These are phyloP conservation scores for Octopus bimaculoides DNA, from an alignment of 1,140 invertebrate genomes.

Conservation along the genomic window DNA sequence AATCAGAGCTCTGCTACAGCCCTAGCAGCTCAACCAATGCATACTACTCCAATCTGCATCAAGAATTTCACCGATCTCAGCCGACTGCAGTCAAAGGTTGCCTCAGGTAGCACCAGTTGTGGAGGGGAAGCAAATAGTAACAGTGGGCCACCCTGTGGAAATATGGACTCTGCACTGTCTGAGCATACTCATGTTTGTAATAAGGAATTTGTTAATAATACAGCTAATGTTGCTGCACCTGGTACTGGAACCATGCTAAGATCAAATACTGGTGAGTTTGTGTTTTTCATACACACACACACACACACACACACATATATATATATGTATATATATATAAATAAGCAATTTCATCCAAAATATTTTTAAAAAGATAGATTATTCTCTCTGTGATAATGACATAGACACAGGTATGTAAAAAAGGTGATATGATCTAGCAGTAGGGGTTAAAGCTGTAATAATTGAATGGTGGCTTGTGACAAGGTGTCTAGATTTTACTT, in stretches of 20 bases:
- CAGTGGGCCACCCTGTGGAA: not conserved
- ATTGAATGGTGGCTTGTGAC: too few species aligned
- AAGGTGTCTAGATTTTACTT: too few species aligned
- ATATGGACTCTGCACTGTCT: not conserved
- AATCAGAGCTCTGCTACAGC: not conserved
- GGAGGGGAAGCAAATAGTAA: not conserved
- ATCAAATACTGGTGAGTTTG: constrained; percentile 10
- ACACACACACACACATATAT: too few species aligned
- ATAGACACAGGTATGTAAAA: too few species aligned
- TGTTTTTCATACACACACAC: not conserved
- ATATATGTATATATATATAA: too few species aligned
- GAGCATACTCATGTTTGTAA: constrained; percentile 2
- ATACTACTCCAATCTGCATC: not conserved
- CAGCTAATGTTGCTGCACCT: not conserved
- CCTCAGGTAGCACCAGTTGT: not conserved
- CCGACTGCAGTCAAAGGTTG: constrained; percentile 2
- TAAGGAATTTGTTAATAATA: constrained; percentile 11
- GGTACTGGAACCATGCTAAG: constrained; percentile 3
- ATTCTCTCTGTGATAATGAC: too few species aligned
- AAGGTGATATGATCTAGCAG: too few species aligned
- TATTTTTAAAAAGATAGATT: too few species aligned
- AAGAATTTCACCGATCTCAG: constrained; percentile 11
- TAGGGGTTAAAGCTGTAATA: too few species aligned
- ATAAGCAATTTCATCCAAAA: too few species aligned
- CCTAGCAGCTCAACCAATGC: not conserved